Evolutionary conservation across 1,140 invertebrate genomes (phyloP).

Genomic region (Drosophila elegans): DNA sequence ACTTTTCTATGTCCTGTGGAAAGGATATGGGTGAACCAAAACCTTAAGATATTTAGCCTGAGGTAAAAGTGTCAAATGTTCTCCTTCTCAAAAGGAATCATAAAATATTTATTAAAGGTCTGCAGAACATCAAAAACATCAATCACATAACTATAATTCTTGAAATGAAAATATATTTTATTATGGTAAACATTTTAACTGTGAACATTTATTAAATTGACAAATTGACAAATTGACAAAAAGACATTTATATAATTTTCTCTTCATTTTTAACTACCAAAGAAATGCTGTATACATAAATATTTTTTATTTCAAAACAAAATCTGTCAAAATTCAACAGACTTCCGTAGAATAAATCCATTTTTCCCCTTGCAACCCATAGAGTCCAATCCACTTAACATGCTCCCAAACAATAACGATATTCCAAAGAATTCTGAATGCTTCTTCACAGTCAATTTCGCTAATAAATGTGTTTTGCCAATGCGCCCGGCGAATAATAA

Average conservation of each 20-base stretch:
- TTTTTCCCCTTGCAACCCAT: not conserved
- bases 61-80: not conserved
- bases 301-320: not conserved
- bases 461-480: conserved; percentile 65
- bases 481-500: conserved; percentile 43
- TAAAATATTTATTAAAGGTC: no score
- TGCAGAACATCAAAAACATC: no score
- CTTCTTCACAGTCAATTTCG: conserved; percentile 67
- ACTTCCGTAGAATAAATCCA: conserved; percentile 20
- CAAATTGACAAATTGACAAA: no score
- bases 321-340: not conserved
- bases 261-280: no score
- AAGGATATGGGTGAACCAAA: not conserved
- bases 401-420: conserved; percentile 17
- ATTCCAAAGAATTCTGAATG: conserved; percentile 18
- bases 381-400: conserved; percentile 63
- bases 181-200: no score
- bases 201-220: no score
- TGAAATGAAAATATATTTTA: no score
- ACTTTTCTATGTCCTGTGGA: conserved; percentile 1
- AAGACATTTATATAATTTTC: no score
- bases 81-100: no score
- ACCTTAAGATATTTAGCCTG: not conserved
- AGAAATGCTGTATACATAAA: no score
- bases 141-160: no score